Base-by-base conservation (phyloP, 2,113 vertebrate species). In the Hippocampus barbouri region DNA sequence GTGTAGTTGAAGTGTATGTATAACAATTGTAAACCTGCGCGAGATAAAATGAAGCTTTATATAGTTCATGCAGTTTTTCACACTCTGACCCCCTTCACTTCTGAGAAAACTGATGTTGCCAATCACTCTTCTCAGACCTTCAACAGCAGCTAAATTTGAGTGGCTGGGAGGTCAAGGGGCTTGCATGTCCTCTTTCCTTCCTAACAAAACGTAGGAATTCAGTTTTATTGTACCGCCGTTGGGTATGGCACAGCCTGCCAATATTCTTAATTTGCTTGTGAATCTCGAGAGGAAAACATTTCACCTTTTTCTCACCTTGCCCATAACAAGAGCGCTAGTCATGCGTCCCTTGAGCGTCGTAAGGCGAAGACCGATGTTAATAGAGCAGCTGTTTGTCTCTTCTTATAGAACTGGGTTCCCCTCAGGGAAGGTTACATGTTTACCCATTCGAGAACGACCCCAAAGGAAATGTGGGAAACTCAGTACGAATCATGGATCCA, bases 91-190 rank as follows among this genome's bases (percentile, higher is more conserved):
- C 2, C 25, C 10, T 14, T n/a, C 21, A 23, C 21, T 45, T 6
- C 5, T 65, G n/a, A 45, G 20, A 65, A 74, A 76, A 77, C 62
- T 15, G 75, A 71, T 45, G 70, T 34, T 27, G 71, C 53, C 66
- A 53, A 49, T 77, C 68, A 18, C 51, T 86, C 77, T 78, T 72
- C 77, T 75, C 53, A 83, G 73, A 84, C 84, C 72, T 66, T 61
- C 23, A 54, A 75, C 76, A 53, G 70, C 41, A 56, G 76, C 86
- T 69, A 83, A 86, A 87, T 74, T 78, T 15, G 66, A 65, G 1
- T 0, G 73, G 73, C 79, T 79, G 68, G 51, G 68, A 73, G 82
- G 75, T 84, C 60, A 20, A 5, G 4, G 9, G 14, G 27, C 71
- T 66, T 74, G 57, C 67, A 0, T 72, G 71, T 76, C 71, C 65